Evolutionary conservation across 2,113 vertebrate genomes (phyloP), one percentile per base, ranked within the genome.

Genomic region (Fregata magnificens): DNA sequence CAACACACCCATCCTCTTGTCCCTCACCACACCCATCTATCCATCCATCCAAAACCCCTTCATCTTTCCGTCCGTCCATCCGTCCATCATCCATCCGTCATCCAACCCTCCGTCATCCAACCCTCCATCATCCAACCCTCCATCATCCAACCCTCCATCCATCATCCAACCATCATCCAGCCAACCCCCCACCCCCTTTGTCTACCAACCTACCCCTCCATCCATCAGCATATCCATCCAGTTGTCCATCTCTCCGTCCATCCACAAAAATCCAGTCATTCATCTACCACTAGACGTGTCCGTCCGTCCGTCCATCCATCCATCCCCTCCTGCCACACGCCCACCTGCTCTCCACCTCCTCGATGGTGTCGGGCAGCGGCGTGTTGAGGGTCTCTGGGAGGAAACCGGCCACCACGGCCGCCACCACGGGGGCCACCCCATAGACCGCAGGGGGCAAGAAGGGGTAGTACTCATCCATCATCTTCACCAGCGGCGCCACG

Each of bases 371-470:
- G 0, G 99, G 99, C 70, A 99, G 98, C 0, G 99, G 98, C 11
- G 88, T 4, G 58, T 99, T 98, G 67, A 98, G 98, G 1, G 99
- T 99, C 95, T 99, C 99, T 0, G 99, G 99, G 34, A 99, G 98
- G 82, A 99, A 98, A 19, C 95, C 97, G 7, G 98, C 98, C 0
- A 92, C 98, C 31, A 97, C 73, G 1, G 98, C 98, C 0, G 99
- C 99, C 0, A 98, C 45, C 73, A 99, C 81, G 0, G 99, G 99
- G 0, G 98, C 90, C 1, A 98, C 95, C 1, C 99, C 99, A 0
- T 99, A 99, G 58, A 99, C 98, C 1, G 99, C 47, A 10, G 99
- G 98, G 10, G 99, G 99, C 45, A 99, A 31, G 38, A 98, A 91
- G 34, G 98, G 98, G 72, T 99, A 96, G 6, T 99, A 96, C 94